phyloP scores from a whole-genome alignment of 2,113 vertebrate species.

The Catharus fuscescens region DNA sequence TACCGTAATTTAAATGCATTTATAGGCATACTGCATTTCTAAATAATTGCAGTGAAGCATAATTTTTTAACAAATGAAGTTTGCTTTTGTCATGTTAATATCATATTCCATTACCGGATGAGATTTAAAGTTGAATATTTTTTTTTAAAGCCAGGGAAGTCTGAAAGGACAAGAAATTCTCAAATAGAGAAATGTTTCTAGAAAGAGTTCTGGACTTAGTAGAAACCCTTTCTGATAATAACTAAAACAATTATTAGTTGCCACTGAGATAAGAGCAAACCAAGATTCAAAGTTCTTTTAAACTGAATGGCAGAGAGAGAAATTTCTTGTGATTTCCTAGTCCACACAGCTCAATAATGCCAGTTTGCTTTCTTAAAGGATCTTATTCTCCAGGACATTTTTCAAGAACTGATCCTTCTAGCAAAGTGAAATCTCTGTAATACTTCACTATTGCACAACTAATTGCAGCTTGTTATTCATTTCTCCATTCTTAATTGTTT shows the following conservation, averaged over 20 bases:
- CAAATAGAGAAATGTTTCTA: background rate
- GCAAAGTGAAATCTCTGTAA: background rate
- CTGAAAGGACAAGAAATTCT: background rate
- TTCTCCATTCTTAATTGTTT: background rate
- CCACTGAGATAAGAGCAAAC: background rate
- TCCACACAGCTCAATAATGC: background rate
- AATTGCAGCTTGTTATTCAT: background rate
- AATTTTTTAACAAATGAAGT: background rate
- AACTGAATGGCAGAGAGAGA: background rate
- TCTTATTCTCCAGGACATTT: background rate
- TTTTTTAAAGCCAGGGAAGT: background rate
- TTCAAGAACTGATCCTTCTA: background rate
- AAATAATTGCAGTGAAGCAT: constrained; percentile 13
- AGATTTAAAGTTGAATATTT: background rate
- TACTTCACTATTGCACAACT: background rate
- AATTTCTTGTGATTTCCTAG: background rate
- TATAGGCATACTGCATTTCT: constrained; percentile 23
- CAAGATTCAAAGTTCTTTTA: background rate
- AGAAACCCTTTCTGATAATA: background rate
- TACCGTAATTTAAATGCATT: constrained; percentile 8
- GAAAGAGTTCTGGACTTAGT: background rate
- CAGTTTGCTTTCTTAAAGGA: background rate
- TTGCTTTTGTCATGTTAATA: constrained; percentile 4
- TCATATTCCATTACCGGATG: background rate
- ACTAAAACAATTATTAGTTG: background rate